Evolutionary conservation across 2,888 invertebrate genomes (phyloP).

Genomic region (Galerucella calmariensis): DNA sequence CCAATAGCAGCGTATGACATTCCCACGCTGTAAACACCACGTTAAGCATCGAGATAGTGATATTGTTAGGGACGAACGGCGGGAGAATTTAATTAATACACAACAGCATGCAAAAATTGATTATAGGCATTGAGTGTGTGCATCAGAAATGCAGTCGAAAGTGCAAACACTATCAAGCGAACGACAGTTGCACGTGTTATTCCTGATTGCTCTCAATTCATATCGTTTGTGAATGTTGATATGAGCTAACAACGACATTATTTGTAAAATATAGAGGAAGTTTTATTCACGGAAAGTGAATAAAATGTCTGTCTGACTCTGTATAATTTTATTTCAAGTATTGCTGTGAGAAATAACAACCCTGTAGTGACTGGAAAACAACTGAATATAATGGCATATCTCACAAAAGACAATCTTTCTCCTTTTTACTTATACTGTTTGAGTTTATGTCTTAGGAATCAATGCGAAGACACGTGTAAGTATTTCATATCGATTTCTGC

Average conservation of each 20-base stretch:
- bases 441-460: background rate
- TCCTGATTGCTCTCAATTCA: conserved; percentile 32
- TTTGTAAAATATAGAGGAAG: background rate
- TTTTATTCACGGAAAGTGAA: too few relatives aligned
- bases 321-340: too few relatives aligned
- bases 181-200: conserved; percentile 40
- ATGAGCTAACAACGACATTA: background rate
- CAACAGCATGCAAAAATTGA: conserved; percentile 43
- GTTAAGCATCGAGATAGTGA: conserved; percentile 25
- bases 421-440: background rate
- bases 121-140: conserved; percentile 28
- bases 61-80: conserved; percentile 8
- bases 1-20: background rate
- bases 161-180: conserved; percentile 38
- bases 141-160: conserved; percentile 31
- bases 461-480: conserved; percentile 9
- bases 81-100: conserved; percentile 42
- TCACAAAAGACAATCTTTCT: background rate
- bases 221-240: conserved; percentile 18
- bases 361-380: background rate
- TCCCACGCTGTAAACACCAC: conserved; percentile 18
- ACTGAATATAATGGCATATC: background rate
- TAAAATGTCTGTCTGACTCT: too few relatives aligned
- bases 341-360: background rate
- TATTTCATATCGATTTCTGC: conserved; percentile 6